Conservation (phyloP, 2,113 vertebrate species). For the Arothron firmamentum region DNA sequence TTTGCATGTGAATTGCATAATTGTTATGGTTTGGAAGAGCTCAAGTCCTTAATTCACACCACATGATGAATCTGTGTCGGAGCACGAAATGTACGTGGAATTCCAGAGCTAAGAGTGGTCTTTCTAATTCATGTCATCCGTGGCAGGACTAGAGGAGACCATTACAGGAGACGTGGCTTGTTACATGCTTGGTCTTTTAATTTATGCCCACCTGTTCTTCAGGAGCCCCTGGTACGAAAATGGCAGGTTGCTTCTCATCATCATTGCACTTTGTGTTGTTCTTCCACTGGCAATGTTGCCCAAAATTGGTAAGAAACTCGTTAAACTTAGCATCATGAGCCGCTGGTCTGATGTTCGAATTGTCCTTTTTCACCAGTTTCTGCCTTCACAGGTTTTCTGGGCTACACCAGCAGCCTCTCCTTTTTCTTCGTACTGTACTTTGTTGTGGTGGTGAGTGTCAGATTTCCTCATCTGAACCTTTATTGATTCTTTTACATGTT, state of each 20-base stretch:
- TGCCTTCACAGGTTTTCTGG: constrained; percentile 88
- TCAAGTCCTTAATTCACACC: constrained; percentile 83
- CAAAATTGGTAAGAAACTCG: constrained; percentile 84
- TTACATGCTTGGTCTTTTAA: constrained; percentile 11
- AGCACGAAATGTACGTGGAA: constrained; percentile 80
- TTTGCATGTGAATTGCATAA: constrained; percentile 85
- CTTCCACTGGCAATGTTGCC: constrained; percentile 88
- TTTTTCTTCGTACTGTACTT: constrained; percentile 94
- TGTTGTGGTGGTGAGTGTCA: constrained; percentile 84
- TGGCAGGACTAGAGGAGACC: constrained; percentile 7
- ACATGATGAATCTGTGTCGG: constrained; percentile 79
- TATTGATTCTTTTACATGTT: background rate
- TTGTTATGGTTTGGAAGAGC: constrained; percentile 81
- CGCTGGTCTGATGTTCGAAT: background rate
- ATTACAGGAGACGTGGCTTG: constrained; percentile 8
- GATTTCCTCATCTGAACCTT: background rate
- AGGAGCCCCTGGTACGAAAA: constrained; percentile 85
- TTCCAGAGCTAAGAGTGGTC: constrained; percentile 73
- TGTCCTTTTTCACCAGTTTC: constrained; percentile 25
- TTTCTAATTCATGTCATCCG: constrained; percentile 56
- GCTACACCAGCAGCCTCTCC: constrained; percentile 93
- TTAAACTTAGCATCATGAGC: background rate
- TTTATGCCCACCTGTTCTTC: constrained; percentile 22
- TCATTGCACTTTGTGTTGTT: constrained; percentile 82
- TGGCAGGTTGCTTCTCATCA: constrained; percentile 78